Percentiles rank a stretch among this genome's conserved stretches.
Conservation (phyloP, 2,113 vertebrate species). For the Trogon surrucura region DNA sequence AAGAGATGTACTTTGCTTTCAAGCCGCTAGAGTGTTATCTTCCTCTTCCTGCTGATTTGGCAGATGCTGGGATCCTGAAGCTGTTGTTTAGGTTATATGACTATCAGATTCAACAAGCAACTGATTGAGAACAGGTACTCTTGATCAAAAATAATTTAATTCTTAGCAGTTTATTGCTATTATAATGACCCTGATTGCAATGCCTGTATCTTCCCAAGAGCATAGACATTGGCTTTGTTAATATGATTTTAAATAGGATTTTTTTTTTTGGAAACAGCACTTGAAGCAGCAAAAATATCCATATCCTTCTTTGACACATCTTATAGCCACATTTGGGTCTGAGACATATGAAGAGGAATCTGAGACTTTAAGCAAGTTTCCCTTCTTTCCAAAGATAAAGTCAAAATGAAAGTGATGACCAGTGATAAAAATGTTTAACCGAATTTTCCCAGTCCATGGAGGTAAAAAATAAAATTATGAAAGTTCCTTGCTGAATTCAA, state of each 20-base stretch:
- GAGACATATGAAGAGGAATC: neutral
- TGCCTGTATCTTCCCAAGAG: neutral
- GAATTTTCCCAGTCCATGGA: neutral
- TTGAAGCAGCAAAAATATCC: neutral
- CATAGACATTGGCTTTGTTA: neutral
- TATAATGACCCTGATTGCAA: neutral
- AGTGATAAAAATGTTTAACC: neutral
- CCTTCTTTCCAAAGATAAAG: neutral
- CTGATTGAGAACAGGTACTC: neutral
- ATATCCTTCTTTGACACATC: neutral
- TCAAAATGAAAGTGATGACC: neutral
- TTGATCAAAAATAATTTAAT: conserved; percentile 27
- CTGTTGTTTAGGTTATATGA: neutral
- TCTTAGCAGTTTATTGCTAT: neutral
- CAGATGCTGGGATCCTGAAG: neutral
- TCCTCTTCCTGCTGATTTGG: neutral
- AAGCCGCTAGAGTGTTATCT: neutral
- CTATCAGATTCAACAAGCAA: neutral
- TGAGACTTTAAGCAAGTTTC: neutral
- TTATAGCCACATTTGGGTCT: neutral
- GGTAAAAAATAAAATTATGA: neutral
- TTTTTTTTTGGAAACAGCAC: neutral
- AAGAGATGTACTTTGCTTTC: conserved; percentile 5
- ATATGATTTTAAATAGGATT: neutral
- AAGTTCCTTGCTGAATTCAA: neutral